Evolutionary conservation across 2,797 vertebrate species (phyloP), one percentile per base, ranked within the genome.

Genomic region (Adelosebastes latens): DNA sequence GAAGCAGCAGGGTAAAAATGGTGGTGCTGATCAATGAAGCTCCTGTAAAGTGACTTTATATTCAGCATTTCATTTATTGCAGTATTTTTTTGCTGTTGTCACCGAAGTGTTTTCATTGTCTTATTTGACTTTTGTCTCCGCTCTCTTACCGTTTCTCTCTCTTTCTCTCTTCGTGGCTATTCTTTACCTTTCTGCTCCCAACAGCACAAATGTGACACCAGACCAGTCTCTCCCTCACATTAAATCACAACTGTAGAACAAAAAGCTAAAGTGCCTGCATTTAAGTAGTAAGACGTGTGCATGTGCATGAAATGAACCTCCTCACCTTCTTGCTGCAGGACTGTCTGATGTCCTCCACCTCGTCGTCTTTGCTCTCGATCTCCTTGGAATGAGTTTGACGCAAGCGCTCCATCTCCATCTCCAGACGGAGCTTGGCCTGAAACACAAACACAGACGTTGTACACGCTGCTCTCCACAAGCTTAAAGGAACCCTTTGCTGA

Each of bases 331-430:
- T 99, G 93, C 97, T 98, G 91, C 97, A 98, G 0, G 97, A 98
- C 93, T 99, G 98, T 60, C 98, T 94, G 88, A 98, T 97, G 92
- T 99, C 98, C 86, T 99, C 98, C 83, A 99, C 97, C 87, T 99
- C 98, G 31, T 99, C 98, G 0, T 99, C 98, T 9, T 99, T 97
- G 93, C 91, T 97, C 88, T 99, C 98, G 1, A 99, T 95, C 80
- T 99, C 98, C 93, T 99, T 99, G 83, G 96, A 95, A 53, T 99
- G 97, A 5, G 96, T 99, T 86, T 99, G 98, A 69, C 98, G 96
- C 75, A 98, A 92, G n/a, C 98, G 91, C 89, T 99, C 98, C 96
- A 96, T 99, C 95, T 99, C 98, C 98, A 99, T 99, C 93, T 99
- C 98, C 61, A 99, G 94, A 65, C 98, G 97, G 49, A 99, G 95